Base-by-base conservation (phyloP, 2,113 vertebrate genomes). In the Pogonocichla stellata region DNA sequence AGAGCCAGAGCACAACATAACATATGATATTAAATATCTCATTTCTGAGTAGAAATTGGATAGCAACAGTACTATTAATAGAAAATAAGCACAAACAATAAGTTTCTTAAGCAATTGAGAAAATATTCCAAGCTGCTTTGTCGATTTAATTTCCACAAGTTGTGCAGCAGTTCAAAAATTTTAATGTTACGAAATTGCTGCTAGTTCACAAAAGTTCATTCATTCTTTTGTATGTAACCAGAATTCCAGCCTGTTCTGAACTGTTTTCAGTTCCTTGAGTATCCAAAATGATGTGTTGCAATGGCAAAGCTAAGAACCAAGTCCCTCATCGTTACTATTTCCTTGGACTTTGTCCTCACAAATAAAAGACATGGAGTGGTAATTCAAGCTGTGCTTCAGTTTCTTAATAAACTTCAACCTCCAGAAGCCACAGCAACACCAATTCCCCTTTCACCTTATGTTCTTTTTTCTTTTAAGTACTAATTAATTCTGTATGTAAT, bases 191-290 rank as follows among this genome's bases (percentile, higher is more conserved):
- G 33, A 54, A 75, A 74, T 45, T 71, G 45, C 36, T 86, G 9
- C 38, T 50, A 29, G 33, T 31, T 57, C 48, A 51, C 11, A 43
- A 33, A 62, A 38, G 14, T 85, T 74, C 36, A 4, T 5, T 19
- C 23, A 42, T 4, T 23, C 8, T 71, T 74, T 38, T 12, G 6
- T 8, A 25, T 2, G 5, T 10, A 74, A 71, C 5, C 57, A 61
- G 31, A 67, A 31, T 8, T 75, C n/a, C 19, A 78, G 31, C 5
- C 28, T 67, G 22, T 20, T 25, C 66, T 43, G n/a, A 61, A 20
- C 31, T 25, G 10, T 28, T 77, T 72, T 20, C 57, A 88, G 3
- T 31, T 25, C 7, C 40, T 74, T 0, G 0, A 26, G n/a, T 8
- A 29, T n/a, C n/a, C 28, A 45, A 2, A 64, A 13, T 3, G 20